Evolutionary conservation across 1,140 invertebrate species (phyloP).

Genomic region (Neodiprion virginianus): DNA sequence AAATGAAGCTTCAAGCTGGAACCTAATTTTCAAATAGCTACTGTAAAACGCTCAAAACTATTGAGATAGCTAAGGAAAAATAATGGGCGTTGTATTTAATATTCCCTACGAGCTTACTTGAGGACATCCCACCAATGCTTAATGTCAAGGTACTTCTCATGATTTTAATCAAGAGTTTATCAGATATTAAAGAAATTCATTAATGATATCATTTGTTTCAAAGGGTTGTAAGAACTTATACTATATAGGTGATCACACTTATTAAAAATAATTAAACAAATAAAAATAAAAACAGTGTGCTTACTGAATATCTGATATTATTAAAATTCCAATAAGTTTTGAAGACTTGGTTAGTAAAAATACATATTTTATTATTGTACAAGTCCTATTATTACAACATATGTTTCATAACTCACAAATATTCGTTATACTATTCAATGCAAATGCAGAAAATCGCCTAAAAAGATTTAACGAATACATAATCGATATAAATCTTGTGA

Average conservation of each 20-base stretch:
- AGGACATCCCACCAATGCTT: neutral
- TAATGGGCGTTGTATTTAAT: neutral
- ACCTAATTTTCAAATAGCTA: neutral
- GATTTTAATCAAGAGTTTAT: neutral
- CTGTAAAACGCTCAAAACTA: neutral
- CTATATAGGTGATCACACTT: neutral
- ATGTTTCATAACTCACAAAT: neutral
- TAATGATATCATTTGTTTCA: neutral
- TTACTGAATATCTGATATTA: too few species aligned
- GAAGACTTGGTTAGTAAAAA: neutral
- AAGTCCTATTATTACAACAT: neutral
- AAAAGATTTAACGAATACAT: neutral
- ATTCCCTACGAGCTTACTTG: neutral
- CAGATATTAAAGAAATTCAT: neutral
- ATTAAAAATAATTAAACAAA: too few species aligned
- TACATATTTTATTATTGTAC: slow-evolving; percentile 6
- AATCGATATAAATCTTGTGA: neutral
- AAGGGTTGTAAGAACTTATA: neutral
- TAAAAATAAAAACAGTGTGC: too few species aligned
- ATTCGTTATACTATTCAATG: neutral
- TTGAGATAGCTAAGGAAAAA: neutral
- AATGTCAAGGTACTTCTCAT: neutral
- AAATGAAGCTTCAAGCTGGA: slow-evolving; percentile 26
- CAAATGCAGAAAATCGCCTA: neutral
- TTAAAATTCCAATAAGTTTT: too few species aligned